Conservation (phyloP, 1,140 invertebrate species). For the Plectrocnemia conspersa region DNA sequence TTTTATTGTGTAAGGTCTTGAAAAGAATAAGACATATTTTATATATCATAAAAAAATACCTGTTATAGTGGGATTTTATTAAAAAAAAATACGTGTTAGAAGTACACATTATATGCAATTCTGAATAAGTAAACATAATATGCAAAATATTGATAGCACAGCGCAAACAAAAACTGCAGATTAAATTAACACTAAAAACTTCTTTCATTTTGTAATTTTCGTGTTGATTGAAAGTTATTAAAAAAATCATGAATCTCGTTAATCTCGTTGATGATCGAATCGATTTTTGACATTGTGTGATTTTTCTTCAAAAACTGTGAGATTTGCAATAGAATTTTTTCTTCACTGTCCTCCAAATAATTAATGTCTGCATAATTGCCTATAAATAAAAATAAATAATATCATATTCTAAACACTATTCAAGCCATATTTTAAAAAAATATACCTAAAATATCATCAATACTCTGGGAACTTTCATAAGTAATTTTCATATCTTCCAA, state of each 20-base stretch:
- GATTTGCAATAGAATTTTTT: background rate
- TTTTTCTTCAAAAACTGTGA: background rate
- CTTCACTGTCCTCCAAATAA: background rate
- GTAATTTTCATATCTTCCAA: background rate
- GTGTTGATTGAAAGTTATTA: slow-evolving; percentile 1
- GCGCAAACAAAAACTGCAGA: background rate
- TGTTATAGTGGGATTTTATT: no score
- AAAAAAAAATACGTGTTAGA: background rate
- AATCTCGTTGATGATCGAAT: background rate
- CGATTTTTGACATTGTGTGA: background rate
- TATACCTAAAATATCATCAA: slow-evolving; percentile 1
- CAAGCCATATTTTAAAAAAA: background rate
- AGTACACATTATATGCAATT: background rate
- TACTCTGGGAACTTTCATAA: background rate
- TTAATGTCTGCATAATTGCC: background rate
- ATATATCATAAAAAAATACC: no score
- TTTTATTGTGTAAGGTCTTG: no score
- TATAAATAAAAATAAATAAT: background rate
- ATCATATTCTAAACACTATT: background rate
- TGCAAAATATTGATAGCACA: no score
- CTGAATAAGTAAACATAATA: background rate
- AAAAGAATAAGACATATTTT: no score
- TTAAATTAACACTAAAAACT: slow-evolving; percentile 3
- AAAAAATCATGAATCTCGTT: slow-evolving; percentile 1
- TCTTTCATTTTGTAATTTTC: background rate